Base-by-base conservation (phyloP, 2,888 invertebrate species). In the Halictus quadricinctus region DNA sequence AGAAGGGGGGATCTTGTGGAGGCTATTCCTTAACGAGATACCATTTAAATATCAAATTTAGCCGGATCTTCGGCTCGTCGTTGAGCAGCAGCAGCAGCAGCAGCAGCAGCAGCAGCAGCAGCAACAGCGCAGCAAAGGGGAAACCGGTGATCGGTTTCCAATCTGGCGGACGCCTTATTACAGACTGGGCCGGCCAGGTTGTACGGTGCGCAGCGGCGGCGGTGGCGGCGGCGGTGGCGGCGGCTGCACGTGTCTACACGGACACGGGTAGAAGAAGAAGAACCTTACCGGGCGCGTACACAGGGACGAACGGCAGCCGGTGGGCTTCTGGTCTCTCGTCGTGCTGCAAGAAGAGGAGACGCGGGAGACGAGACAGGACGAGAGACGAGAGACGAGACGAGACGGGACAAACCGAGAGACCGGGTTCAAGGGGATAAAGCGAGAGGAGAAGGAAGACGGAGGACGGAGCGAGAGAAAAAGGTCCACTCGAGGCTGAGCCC, bases 121-220 rank as follows among this genome's bases (percentile, higher is more conserved):
- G 54, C 54, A 54, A 21, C 54, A 8, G 54, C 54, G 21, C 25
- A 50, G 60, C 18, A 60, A 50, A 76, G 25, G 79, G 41, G 79
- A 84, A 80, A 82, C 66, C 83, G 79, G 80, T 82, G 91, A 90
- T 90, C 89, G 89, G 81, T 90, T 89, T 90, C 89, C 90, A 91
- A 90, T 90, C 89, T 87, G 87, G 83, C 87, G 86, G 88, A 91
- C 41, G 77, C 83, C 83, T 90, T 90, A 91, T 90, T 90, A 90
- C 86, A 87, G 91, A 79, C 88, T 72, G 72, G 50, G 58, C 70
- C 58, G 80, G 84, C 78, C 80, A 66, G 89, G 72, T 76, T 54
- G 79, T 78, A 86, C 87, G 84, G 72, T 76, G 79, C 79, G 74
- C 79, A 88, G 83, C 60, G 54, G 21, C 50, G 50, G 48, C 48